Base-by-base conservation (phyloP, 2,888 invertebrate genomes). In the Laspeyria flexula region DNA sequence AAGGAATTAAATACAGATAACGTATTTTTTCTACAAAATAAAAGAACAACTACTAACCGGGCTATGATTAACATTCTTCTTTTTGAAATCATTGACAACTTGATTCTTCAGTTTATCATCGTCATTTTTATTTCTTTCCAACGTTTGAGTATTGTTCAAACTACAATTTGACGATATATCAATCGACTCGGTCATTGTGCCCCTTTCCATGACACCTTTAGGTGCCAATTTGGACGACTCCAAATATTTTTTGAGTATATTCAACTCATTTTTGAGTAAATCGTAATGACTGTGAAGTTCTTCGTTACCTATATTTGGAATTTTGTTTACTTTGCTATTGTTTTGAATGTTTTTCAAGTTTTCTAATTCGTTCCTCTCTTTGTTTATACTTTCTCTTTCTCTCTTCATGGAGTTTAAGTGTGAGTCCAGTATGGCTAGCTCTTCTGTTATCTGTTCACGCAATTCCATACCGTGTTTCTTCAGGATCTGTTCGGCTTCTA, bases 71-170 rank as follows among this genome's bases (percentile, higher is more conserved):
- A 90, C 84, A 71, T 88, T 91, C 56, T 90, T 75, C 61, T 87
- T 90, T 63, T 85, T 90, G 54, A 91, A 77, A 75, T 91, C 84
- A 46, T 91, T 91, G 4, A 90, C 69, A 1, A 91, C 59, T 35
- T 84, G 81, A 35, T 74, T 77, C 12, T 77, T 74, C 3, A 77
- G 65, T n/a, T 60, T 67, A n/a, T 61, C 71, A 3, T 63, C 67
- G 11, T 79, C 78, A 10, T 27, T 66, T 1, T 64, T 70, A 10
- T 39, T 33, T 23, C 55, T 73, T 4, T 55, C 76, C 2, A 50
- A 47, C 0, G 59, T 72, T 29, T 76, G 78, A 13, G 67, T 81
- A 39, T 90, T 88, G 43, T 88, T 88, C 60, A 88, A 55, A 0
- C 72, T 44, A 2, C 69, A 43, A 47, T 67, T 73, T 1, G 60